Evolutionary conservation across 2,797 vertebrate genomes (phyloP).

Genomic region (Pseudochromis fuscus): DNA sequence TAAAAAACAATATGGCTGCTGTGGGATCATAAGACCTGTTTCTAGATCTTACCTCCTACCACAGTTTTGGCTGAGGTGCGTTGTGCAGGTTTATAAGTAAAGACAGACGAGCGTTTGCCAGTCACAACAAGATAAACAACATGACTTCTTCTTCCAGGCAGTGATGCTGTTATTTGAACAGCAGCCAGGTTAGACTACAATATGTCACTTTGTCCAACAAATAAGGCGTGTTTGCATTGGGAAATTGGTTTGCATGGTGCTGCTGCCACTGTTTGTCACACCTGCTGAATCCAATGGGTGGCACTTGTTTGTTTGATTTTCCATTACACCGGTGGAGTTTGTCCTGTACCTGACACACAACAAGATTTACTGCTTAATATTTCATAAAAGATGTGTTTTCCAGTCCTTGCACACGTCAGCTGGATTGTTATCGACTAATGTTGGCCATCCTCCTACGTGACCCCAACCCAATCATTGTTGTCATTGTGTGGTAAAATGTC

Average conservation of each 20-base stretch:
- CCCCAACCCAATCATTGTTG: slow-evolving; percentile 41
- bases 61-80: background rate
- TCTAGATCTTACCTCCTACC: background rate
- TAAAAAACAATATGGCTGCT: background rate
- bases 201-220: slow-evolving; percentile 63
- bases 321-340: slow-evolving; percentile 21
- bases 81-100: slow-evolving; percentile 1
- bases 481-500: slow-evolving; percentile 61
- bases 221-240: slow-evolving; percentile 66
- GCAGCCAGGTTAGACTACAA: slow-evolving; percentile 1
- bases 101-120: slow-evolving; percentile 4
- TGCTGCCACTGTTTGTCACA: slow-evolving; percentile 41
- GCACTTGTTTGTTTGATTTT: slow-evolving; percentile 56
- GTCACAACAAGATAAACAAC: background rate
- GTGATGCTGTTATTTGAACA: background rate
- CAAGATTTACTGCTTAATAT: background rate
- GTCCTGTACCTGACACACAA: background rate
- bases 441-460: slow-evolving; percentile 43
- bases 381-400: slow-evolving; percentile 7
- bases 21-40: background rate
- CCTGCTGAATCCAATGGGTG: slow-evolving; percentile 53
- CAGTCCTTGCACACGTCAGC: slow-evolving; percentile 15
- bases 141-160: background rate
- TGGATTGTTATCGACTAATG: slow-evolving; percentile 26
- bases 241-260: slow-evolving; percentile 32